Evolutionary conservation across 2,888 invertebrate species (phyloP), one percentile per base, ranked within the genome.

Genomic region (Agrotis segetum): DNA sequence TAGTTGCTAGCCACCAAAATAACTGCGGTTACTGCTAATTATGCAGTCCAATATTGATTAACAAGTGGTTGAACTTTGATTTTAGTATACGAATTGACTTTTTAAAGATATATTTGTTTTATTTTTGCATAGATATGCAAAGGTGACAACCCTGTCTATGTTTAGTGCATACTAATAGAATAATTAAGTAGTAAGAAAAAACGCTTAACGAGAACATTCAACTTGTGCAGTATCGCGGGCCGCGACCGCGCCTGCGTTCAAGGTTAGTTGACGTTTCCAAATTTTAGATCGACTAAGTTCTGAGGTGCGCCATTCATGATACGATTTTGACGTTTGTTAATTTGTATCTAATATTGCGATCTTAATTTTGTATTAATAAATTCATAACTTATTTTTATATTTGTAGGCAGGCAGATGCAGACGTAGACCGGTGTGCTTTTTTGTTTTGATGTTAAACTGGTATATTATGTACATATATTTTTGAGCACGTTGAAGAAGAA

Each of bases 81-180:
- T 58, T 47, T 13, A 21, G 55, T 67, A n/a, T 17, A 24, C 47
- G n/a, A 70, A 77, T 49, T 3, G 55, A 16, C 17, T 67, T 75
- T 52, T 77, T 56, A 21, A 34, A 50, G 50, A 46, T 53, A 67
- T 40, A 40, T 40, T 40, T 40, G 11, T 2, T 40, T 40, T 40
- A 40, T 40, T 40, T 40, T 40, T 40, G 19, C 68, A 66, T 21
- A 56, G 40, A 79, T 34, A 61, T 67, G 53, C 49, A 56, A 70
- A 55, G 40, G 63, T 72, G 75, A 29, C 75, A 84, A n/a, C 85
- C 85, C 81, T 84, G 67, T 34, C 67, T 49, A 65, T 81, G 79
- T 82, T 79, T 76, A 80, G 78, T 83, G 88, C 87, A 89, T 89
- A 89, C 87, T 82, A 88, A 88, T 89, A 88, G 84, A 88, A 85